These are phyloP conservation scores for Myripristis murdjan DNA, from an alignment of 2,797 vertebrate genomes.

Conservation along the genomic window DNA sequence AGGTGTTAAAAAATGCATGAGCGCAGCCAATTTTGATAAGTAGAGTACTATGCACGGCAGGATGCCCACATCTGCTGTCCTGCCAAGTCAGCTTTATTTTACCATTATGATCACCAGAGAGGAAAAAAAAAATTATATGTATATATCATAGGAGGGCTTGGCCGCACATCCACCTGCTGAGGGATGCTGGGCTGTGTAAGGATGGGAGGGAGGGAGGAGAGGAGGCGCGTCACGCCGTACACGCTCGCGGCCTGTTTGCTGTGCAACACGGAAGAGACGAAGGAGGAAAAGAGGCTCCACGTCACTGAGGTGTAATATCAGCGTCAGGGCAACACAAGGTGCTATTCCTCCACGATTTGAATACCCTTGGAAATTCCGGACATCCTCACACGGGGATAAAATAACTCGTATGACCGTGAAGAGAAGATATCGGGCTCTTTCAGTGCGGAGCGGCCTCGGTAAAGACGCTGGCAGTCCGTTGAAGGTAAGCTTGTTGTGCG, in stretches of 20 bases:
- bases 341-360: conserved; percentile 39
- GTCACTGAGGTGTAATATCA: conserved; percentile 84
- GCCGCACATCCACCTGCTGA: conserved; percentile 51
- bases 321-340: conserved; percentile 70
- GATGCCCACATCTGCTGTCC: neutral
- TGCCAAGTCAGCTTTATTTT: neutral
- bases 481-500: conserved; percentile 68
- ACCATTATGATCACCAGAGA: neutral
- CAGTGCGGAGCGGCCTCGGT: conserved; percentile 47
- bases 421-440: neutral
- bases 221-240: conserved; percentile 65
- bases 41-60: neutral
- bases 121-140: too few species aligned
- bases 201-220: conserved; percentile 13
- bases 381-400: neutral
- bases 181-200: conserved; percentile 39
- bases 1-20: neutral
- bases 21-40: neutral
- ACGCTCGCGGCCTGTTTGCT: conserved; percentile 41
- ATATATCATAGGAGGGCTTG: neutral
- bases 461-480: conserved; percentile 39
- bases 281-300: conserved; percentile 77
- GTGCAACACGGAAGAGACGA: conserved; percentile 84
- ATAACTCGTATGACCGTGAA: conserved; percentile 1
- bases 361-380: neutral